Evolutionary conservation across 2,888 invertebrate genomes (phyloP).

Genomic region (Spatulosminthurus flaviceps): DNA sequence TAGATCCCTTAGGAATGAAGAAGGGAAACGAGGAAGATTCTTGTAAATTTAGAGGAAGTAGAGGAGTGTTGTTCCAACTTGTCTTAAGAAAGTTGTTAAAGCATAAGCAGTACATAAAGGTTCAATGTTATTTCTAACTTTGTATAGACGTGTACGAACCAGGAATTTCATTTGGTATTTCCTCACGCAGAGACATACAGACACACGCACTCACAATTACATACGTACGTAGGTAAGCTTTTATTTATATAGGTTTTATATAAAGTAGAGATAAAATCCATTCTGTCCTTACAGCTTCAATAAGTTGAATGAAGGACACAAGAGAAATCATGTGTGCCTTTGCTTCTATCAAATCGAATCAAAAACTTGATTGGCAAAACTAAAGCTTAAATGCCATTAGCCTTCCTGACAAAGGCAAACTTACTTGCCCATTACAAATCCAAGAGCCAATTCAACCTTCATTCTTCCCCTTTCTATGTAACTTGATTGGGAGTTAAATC

Average conservation of each 20-base stretch:
- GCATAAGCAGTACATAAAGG: neutral
- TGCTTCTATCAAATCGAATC: conserved; percentile 46
- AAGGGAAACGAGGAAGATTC: neutral
- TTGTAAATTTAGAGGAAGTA: neutral
- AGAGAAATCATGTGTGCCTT: conserved; percentile 43
- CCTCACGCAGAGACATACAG: no score
- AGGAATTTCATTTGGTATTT: no score
- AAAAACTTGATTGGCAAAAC: conserved; percentile 48
- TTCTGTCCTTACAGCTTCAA: neutral
- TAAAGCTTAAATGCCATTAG: conserved; percentile 44
- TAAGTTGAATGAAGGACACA: conserved; percentile 41
- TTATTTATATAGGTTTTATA: no score
- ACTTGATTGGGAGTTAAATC: conserved; percentile 39
- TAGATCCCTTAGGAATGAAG: no score
- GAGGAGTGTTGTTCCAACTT: neutral
- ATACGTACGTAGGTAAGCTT: no score
- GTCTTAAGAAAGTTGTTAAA: neutral
- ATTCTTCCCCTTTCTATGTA: conserved; percentile 26
- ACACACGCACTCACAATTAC: no score
- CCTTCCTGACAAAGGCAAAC: conserved; percentile 18
- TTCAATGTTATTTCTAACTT: no score
- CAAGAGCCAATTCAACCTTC: conserved; percentile 35
- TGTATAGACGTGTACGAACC: no score
- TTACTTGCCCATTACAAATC: conserved; percentile 41
- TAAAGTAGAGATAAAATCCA: neutral